A percentile compares a stretch with the other conserved stretches of the same genome.
phyloP scores from a whole-genome alignment of 2,113 vertebrate species.

The Jacana jacana region DNA sequence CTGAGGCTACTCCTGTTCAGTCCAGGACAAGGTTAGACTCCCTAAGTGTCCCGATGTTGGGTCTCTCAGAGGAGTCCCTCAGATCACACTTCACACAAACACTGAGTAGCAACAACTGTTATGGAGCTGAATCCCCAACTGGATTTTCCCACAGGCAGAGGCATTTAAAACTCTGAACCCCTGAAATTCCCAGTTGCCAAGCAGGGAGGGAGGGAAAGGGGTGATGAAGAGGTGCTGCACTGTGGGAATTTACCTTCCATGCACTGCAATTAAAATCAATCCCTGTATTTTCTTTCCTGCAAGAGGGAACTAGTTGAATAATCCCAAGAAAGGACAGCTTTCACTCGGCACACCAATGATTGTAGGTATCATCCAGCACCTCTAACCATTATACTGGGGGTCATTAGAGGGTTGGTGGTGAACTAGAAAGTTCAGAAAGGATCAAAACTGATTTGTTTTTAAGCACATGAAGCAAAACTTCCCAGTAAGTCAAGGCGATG shows the following conservation, averaged over 20 bases:
- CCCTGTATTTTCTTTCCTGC: neutral
- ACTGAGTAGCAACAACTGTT: neutral
- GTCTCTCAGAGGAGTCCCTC: neutral
- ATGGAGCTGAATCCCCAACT: neutral
- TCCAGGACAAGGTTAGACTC: neutral
- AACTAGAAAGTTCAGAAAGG: neutral
- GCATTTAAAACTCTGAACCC: neutral
- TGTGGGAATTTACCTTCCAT: neutral
- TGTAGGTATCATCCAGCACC: neutral
- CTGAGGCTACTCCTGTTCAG: neutral
- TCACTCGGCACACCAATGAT: neutral
- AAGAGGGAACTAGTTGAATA: neutral
- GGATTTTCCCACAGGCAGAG: neutral
- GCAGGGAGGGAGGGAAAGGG: neutral
- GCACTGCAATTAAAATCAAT: neutral
- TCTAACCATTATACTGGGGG: neutral
- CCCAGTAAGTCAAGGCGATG: neutral
- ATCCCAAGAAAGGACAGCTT: neutral
- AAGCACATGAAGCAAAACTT: neutral
- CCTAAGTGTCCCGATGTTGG: neutral
- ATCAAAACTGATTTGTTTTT: neutral
- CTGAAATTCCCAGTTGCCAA: neutral
- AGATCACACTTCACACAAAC: rapidly evolving
- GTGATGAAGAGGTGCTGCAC: neutral
- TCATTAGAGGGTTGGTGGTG: neutral